These are phyloP conservation scores for Crypturellus tataupa DNA, from an alignment of 2,797 vertebrate genomes.

Conservation along the genomic window DNA sequence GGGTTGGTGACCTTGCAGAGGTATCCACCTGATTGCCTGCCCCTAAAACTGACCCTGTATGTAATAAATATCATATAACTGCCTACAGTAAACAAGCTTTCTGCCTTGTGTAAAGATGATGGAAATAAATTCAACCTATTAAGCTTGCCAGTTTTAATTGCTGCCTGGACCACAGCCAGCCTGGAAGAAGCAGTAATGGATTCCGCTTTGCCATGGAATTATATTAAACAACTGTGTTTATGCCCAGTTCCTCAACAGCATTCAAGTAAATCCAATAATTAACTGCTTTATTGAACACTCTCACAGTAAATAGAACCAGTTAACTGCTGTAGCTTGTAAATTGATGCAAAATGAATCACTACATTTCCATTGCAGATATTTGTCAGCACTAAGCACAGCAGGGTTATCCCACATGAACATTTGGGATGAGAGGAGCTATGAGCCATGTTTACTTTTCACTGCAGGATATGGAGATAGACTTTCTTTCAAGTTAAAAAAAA, in stretches of 20 bases:
- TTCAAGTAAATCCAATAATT: background rate
- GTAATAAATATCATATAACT: background rate
- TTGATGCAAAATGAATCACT: background rate
- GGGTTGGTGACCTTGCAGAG: background rate
- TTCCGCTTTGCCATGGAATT: background rate
- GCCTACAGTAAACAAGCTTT: background rate
- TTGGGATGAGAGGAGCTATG: background rate
- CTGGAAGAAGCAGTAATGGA: background rate
- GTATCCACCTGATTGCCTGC: background rate
- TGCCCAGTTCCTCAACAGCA: background rate
- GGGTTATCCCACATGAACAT: background rate
- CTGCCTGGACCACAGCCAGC: background rate
- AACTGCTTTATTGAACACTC: constrained; percentile 17
- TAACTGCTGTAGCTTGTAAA: background rate
- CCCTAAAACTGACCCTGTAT: background rate
- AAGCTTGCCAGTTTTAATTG: constrained; percentile 1
- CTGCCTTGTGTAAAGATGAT: background rate
- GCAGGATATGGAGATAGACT: background rate
- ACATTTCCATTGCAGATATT: background rate
- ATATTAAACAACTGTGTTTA: background rate
- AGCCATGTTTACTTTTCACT: background rate
- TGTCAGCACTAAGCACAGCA: background rate
- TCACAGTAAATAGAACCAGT: background rate
- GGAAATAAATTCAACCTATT: background rate
- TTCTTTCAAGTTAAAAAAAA: constrained; percentile 31